Evolutionary conservation across 2,888 invertebrate species (phyloP), one percentile per base, ranked within the genome.

Genomic region (Eupeodes latifasciatus): DNA sequence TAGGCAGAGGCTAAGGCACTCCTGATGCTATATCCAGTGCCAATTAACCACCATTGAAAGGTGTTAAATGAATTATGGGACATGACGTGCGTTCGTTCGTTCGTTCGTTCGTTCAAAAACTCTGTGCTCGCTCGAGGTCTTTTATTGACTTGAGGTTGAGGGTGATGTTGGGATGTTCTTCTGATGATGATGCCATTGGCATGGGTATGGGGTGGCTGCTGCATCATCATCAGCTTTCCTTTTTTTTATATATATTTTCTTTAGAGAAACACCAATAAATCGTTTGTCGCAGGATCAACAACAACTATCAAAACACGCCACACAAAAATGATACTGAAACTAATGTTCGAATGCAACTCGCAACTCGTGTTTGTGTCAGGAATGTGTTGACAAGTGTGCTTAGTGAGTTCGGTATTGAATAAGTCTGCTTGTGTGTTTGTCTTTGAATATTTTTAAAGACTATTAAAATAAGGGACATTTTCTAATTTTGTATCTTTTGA

Each of bases 31-130:
- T 64, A 62, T 76, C 53, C 88, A 88, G 55, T 61, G 69, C 88
- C 85, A 85, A 84, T 85, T 85, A 88, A 85, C 88, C 88, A 71
- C 88, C 71, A 88, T 81, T 81, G 81, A 85, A 85, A 78, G 85
- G 88, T 85, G 88, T 88, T 85, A 88, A 88, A 88, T 88, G 85
- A 88, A 75, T 85, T 85, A 88, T 88, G 85, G 85, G 72, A 75
- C 62, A 81, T 81, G 81, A 77, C 80, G 87, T 27, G 79, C 62
- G 62, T 62, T 76, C 27, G 27, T 19, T 19, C 62, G 62, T 62
- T 76, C 27, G 27, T 19, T 19, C 19, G 19, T 27, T 27, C 81
- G 80, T 49, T 74, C 44, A 59, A 67, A 64, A 59, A 40, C 49
- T 51, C 53, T 75, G 57, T 9, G 40, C 40, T 9, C 12, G 34